Conservation (phyloP, 2,888 invertebrate genomes). For the Toxonevra muliebris region DNA sequence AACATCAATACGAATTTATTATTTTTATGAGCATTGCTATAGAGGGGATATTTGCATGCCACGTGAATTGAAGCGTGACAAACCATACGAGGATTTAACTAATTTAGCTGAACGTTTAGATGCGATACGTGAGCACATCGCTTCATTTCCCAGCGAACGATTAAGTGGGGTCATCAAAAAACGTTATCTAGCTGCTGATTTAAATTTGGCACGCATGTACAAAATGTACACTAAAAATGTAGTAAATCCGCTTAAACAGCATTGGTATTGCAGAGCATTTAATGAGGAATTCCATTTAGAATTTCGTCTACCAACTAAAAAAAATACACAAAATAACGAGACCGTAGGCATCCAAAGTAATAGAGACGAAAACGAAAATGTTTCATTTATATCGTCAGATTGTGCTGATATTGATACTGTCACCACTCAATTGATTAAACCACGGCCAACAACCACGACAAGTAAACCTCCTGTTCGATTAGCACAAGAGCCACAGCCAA, state of each 20-base stretch:
- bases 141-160: slow-evolving; percentile 1
- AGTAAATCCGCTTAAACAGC: slow-evolving; percentile 16
- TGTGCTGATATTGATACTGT: no score
- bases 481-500: no score
- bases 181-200: background rate
- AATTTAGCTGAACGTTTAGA: slow-evolving; percentile 20
- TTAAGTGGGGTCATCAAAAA: background rate
- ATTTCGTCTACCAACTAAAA: background rate
- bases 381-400: no score
- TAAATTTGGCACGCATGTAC: slow-evolving; percentile 25
- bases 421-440: no score
- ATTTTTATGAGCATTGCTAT: slow-evolving; percentile 25
- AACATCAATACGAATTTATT: slow-evolving; percentile 21
- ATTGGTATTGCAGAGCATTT: slow-evolving; percentile 28
- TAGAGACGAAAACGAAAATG: no score
- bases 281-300: slow-evolving; percentile 23
- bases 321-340: no score
- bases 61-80: slow-evolving; percentile 7
- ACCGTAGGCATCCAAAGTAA: no score
- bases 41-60: slow-evolving; percentile 25
- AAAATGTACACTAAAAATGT: slow-evolving; percentile 17
- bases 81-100: slow-evolving; percentile 11
- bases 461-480: no score
- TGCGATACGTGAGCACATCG: slow-evolving; percentile 24
- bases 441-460: no score